Evolutionary conservation across 2,888 invertebrate genomes (phyloP), one percentile per base, ranked within the genome.

Genomic region (Meandrusa payeni): DNA sequence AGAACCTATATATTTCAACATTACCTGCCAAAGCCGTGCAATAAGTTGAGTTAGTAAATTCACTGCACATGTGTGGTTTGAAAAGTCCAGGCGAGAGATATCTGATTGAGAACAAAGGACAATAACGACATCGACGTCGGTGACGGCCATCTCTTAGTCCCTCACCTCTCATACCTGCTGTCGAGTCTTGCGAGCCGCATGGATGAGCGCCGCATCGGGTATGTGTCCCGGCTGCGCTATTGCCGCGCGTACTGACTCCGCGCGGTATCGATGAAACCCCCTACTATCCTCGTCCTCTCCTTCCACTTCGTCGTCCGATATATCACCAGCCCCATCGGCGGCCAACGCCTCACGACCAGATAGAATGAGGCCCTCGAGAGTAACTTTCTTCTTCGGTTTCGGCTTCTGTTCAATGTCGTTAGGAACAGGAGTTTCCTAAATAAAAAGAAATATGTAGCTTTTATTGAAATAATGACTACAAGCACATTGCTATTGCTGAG

Each of bases 141-240:
- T 51, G 61, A 45, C 66, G 61, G 66, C 70, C 64, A 61, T 47
- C 63, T 69, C 61, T 71, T 63, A 93, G 91, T 86, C 97, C 97
- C 73, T 98, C 90, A 87, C 86, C 86, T 87, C 86, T 86, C 86
- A 86, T 51, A 97, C 97, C 89, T 96, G 92, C 86, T 98, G 98
- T 62, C 99, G 90, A 50, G 95, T 92, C 83, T 99, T 99, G 66
- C 98, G 91, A 5, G 98, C 98, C 54, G 97, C 97, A 87, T 98
- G 98, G 74, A 99, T 99, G 90, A 97, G 95, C 38, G 97, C 97
- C 5, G 99, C 98, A 89, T 99, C 98, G 5, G 99, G 98, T 68
- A 98, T 98, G 55, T 93, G 93, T 7, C 98, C 98, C 67, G 95
- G 94, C 26, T 37, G 37, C 11, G 79, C 74, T 50, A 96, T 86